phyloP scores from a whole-genome alignment of 2,797 vertebrate species.

The Danio tinwini region DNA sequence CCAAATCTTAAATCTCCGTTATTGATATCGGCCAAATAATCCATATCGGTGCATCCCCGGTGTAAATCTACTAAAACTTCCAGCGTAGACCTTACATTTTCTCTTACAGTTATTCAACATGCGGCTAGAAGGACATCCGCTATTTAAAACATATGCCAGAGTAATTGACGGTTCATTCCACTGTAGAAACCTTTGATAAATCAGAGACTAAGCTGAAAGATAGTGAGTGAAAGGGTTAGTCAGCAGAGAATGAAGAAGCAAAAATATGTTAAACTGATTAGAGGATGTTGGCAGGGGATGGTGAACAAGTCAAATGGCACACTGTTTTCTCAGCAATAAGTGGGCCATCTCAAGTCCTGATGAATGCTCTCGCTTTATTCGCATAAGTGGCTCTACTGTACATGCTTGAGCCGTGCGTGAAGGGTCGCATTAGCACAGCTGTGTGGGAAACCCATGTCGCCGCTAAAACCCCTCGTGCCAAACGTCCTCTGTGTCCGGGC shows the following conservation, averaged over 20 bases:
- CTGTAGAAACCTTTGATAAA: no score
- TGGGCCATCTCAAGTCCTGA: constrained; percentile 67
- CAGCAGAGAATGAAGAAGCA: constrained; percentile 31
- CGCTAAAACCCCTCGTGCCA: constrained; percentile 47
- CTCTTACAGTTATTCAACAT: no score
- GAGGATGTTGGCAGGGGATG: constrained; percentile 17
- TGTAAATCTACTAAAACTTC: no score
- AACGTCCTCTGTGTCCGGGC: constrained; percentile 8
- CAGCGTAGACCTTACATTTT: no score
- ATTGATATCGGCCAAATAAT: no score
- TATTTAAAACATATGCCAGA: no score
- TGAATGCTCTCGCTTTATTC: constrained; percentile 81
- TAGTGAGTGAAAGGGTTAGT: no score
- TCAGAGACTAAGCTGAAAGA: no score
- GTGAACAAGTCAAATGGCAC: constrained; percentile 65
- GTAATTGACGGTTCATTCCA: no score
- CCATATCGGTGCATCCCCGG: no score
- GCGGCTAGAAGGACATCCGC: no score
- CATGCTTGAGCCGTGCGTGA: constrained; percentile 62
- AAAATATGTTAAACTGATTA: constrained; percentile 69
- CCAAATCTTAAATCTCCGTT: no score
- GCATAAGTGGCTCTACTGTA: constrained; percentile 72
- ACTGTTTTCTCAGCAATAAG: constrained; percentile 77
- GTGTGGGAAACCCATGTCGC: constrained; percentile 75
- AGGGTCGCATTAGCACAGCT: constrained; percentile 66